phyloP scores from a whole-genome alignment of 2,888 invertebrate species.

The Volucella inflata region DNA sequence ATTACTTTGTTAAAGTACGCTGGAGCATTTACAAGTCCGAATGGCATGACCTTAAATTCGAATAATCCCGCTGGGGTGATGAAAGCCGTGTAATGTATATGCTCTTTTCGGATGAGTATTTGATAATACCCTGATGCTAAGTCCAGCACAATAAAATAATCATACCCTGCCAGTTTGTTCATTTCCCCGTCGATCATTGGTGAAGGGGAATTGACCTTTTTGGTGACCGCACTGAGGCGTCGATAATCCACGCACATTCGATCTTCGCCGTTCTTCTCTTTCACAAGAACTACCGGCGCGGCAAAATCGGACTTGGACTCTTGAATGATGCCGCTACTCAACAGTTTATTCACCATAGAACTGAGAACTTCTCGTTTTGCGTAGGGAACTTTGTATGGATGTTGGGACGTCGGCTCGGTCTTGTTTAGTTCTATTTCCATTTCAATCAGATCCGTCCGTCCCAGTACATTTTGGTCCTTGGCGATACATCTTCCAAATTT shows the following conservation, averaged over 20 bases:
- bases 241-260: slow-evolving; percentile 36
- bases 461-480: background rate
- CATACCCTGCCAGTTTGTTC: slow-evolving; percentile 40
- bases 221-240: slow-evolving; percentile 27
- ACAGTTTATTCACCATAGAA: background rate
- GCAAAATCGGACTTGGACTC: slow-evolving; percentile 24
- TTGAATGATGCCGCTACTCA: background rate
- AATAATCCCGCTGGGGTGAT: slow-evolving; percentile 76
- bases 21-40: slow-evolving; percentile 44
- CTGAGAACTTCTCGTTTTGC: slow-evolving; percentile 9
- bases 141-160: slow-evolving; percentile 41
- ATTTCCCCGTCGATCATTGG: slow-evolving; percentile 33
- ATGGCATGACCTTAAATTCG: slow-evolving; percentile 8
- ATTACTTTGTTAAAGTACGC: slow-evolving; percentile 61
- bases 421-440: slow-evolving; percentile 23
- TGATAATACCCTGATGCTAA: slow-evolving; percentile 24
- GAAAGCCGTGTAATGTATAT: slow-evolving; percentile 77
- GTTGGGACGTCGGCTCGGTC: background rate
- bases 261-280: slow-evolving; percentile 26
- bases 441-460: slow-evolving; percentile 1
- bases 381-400: slow-evolving; percentile 33
- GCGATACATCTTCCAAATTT: slow-evolving; percentile 21
- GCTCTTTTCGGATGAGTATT: slow-evolving; percentile 39
- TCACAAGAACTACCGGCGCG: slow-evolving; percentile 15
- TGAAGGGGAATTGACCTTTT: slow-evolving; percentile 37